A percentile compares a stretch with the other conserved stretches of the same genome.
Evolutionary conservation across 2,113 vertebrate genomes (phyloP).

Genomic region (Mastomys natalensis): DNA sequence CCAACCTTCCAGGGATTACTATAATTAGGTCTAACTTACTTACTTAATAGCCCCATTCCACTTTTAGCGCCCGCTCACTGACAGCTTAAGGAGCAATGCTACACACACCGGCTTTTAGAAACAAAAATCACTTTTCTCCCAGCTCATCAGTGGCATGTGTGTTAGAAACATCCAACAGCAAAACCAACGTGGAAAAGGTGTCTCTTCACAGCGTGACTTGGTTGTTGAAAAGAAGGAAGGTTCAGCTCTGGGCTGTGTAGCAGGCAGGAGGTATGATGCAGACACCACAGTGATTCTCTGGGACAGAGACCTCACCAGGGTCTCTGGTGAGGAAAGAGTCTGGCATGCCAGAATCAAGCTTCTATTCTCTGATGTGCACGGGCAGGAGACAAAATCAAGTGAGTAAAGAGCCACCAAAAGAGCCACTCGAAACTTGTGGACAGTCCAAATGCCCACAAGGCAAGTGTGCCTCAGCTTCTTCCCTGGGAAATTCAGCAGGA

Average conservation of each 20-base stretch:
- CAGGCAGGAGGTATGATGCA: neutral
- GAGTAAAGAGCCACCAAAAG: conserved; percentile 12
- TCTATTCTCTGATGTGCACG: conserved; percentile 41
- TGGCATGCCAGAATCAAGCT: neutral
- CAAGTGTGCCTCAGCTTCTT: conserved; percentile 28
- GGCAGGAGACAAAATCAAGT: conserved; percentile 29
- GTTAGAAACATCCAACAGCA: conserved; percentile 47
- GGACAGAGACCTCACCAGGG: neutral
- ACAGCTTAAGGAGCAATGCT: conserved; percentile 46
- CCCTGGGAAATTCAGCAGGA: neutral
- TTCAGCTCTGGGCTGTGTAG: conserved; percentile 36
- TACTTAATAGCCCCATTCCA: conserved; percentile 41
- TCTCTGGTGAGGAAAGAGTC: neutral
- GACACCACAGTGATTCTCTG: neutral
- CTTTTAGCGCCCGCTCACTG: conserved; percentile 46
- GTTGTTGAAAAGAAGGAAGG: neutral
- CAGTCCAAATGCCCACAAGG: neutral
- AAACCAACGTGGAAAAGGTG: conserved; percentile 41
- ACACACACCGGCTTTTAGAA: conserved; percentile 27
- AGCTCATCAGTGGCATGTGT: neutral
- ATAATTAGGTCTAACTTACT: conserved; percentile 24
- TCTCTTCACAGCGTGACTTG: neutral
- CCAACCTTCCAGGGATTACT: conserved; percentile 56
- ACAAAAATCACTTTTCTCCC: neutral
- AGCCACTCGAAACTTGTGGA: neutral